Evolutionary conservation across 2,113 vertebrate species (phyloP), one percentile per base, ranked within the genome.

Genomic region (Synchiropus splendidus): DNA sequence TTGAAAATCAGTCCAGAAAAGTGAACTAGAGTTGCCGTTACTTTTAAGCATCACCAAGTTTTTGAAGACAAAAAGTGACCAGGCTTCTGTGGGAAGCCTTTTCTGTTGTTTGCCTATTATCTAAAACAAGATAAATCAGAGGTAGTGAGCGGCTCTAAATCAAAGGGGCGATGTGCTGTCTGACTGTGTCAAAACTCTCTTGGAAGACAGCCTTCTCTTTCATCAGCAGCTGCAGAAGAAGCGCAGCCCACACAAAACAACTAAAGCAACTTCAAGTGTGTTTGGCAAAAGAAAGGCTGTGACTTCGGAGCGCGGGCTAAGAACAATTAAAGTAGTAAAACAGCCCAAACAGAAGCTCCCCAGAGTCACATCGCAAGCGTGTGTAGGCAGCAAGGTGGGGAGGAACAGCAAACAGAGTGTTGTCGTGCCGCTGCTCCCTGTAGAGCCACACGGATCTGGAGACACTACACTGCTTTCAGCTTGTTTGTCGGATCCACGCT

Each of bases 281-380:
- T 61, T 48, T 60, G 64, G 60, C 51, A 61, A 54, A 61, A 53
- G 39, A 59, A 48, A 54, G 40, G 43, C 48, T 51, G 37, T 16
- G 34, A 60, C 62, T 56, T 48, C 56, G 37, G 46, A 48, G 41
- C 67, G 78, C 61, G 58, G 69, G 61, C 59, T 49, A 53, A 73
- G 65, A 59, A 75, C 67, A 83, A 80, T 80, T 82, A 80, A 80
- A 80, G 60, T 58, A 74, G 67, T 66, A 68, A 68, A 75, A 67
- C 59, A 73, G 71, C 50, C 54, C 35, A n/a, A n/a, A 52, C 39
- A 16, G 42, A 62, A 42, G 35, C 63, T 78, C 74, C 74, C 61
- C 40, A 45, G 70, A 74, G 76, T 67, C 45, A 46, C 39, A 58
- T 39, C 68, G 63, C 64, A 70, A 63, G 67, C 59, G 35, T 15